Evolutionary conservation across 2,113 vertebrate genomes (phyloP).

Genomic region (Dicaeum eximium): DNA sequence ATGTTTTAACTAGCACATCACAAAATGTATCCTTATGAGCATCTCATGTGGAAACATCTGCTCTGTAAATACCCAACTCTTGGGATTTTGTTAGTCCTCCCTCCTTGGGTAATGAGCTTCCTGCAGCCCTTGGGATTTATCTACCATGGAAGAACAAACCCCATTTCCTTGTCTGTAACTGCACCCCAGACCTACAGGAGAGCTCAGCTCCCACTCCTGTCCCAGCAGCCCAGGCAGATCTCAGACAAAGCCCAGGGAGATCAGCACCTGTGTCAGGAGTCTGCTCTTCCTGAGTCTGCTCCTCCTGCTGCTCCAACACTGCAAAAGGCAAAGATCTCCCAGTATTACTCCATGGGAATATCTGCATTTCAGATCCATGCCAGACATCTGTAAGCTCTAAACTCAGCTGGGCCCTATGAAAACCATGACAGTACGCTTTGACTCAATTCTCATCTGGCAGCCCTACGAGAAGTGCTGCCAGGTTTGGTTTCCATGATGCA

Average conservation of each 20-base stretch:
- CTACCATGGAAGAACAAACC: neutral
- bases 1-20: neutral
- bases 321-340: neutral
- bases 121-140: neutral
- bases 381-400: neutral
- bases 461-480: neutral
- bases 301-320: neutral
- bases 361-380: neutral
- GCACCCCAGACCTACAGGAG: neutral
- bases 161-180: neutral
- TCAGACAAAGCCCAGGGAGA: neutral
- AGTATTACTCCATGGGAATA: neutral
- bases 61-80: neutral
- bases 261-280: neutral
- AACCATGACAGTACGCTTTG: rapidly evolving
- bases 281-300: neutral
- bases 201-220: neutral
- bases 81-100: neutral
- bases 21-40: neutral
- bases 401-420: neutral
- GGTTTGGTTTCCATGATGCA: neutral
- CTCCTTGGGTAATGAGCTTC: neutral
- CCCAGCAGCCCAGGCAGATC: neutral
- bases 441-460: neutral
- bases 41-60: neutral